Base-by-base conservation (phyloP, 2,797 vertebrate species). In the Catamblyrhynchus diadema region DNA sequence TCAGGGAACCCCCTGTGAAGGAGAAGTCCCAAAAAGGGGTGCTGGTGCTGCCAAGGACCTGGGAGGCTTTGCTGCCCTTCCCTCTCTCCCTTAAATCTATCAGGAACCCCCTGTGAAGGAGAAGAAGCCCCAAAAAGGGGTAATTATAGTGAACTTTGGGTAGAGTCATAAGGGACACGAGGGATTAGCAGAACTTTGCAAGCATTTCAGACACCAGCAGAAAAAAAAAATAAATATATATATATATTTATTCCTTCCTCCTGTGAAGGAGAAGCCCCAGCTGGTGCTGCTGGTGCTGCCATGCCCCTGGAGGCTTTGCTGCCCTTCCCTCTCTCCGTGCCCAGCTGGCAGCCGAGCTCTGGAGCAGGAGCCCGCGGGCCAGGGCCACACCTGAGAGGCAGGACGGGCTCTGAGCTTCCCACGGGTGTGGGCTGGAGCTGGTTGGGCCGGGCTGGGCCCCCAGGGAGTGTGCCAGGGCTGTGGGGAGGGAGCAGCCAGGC, bases 371-470 rank as follows among this genome's bases (percentile, higher is more conserved):
- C 94, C 95, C 59, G 14, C 19, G 37, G 94, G 96, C 82, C 4
- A 64, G 91, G 90, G 95, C 93, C 93, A 90, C 93, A 85, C 93
- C 95, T 95, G 95, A 77, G 94, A 88, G 83, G 92, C 86, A 91
- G 93, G 84, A 87, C 10, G 27, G 86, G 96, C 92, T 80, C 80
- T 0, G 24, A 64, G 87, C 94, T 94, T 97, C 94, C 88, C 88
- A 96, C 87, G 93, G 96, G 94, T 96, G 92, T 87, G 90, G 88
- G 95, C 53, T 80, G 88, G 84, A 95, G 94, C 92, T 24, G 88
- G 90, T 72, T 56, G 95, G 90, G 90, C 90, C 21, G 0, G 94
- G 95, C 93, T 27, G 83, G 56, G 81, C 16, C 90, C 95, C 20
- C 37, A 12, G 93, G 94, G 67, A 91, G 62, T 16, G 2, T 88